Evolutionary conservation across 2,888 invertebrate species (phyloP), one percentile per base, ranked within the genome.

Genomic region (Drosophila kanekoi): DNA sequence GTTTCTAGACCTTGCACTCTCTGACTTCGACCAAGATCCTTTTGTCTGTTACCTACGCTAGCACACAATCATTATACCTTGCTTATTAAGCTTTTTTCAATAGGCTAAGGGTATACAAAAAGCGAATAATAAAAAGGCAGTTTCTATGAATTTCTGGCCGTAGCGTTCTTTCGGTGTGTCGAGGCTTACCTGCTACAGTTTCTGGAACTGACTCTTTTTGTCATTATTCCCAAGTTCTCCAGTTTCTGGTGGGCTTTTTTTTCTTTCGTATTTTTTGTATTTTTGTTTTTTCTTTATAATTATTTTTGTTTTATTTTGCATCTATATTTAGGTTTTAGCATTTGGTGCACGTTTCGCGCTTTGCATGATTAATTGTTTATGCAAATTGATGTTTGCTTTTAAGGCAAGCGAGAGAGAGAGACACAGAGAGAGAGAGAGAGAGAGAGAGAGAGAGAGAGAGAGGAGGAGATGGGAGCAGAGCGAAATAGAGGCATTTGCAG

Each of bases 331-430:
- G 80, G 73, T 71, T 79, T 72, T 52, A 69, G 78, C 77, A 87
- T 84, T 88, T 88, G 62, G 71, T 70, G 78, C 87, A 88, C 86
- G 86, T 84, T 84, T 88, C 67, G 54, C 76, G 79, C 72, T 83
- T 77, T 81, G 83, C 81, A 85, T 85, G 86, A 85, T 86, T 86
- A 85, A 86, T 87, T 86, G 81, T 72, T 83, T 81, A 87, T 87
- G 86, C 86, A 80, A 87, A 87, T 88, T 79, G 69, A 54, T 77
- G 56, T 58, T 68, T 66, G 76, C 80, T 85, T 81, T 74, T 66
- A 74, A 67, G 77, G 72, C 64, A 45, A 28, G 13, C 13, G 2
- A 23, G 11, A n/a, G 11, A 28, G 16, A 6, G 33, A 20, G n/a
- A 20, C 1, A 23, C 28, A 2, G 4, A 35, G n/a, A 32, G 4